phyloP scores from a whole-genome alignment of 2,888 invertebrate genomes.

The Nymphalis c-album region DNA sequence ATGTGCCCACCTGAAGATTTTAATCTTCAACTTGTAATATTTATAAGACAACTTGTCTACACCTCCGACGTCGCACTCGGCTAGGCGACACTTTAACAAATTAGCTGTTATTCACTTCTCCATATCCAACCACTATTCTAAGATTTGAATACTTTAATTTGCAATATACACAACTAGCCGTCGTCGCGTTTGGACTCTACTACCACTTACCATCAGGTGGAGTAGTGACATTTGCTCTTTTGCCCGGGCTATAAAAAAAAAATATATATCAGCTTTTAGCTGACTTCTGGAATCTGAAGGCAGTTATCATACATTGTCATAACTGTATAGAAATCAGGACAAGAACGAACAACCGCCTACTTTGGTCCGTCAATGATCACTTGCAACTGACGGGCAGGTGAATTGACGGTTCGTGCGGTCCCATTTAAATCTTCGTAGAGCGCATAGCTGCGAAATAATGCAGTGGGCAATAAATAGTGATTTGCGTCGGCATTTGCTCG shows the following conservation, averaged over 20 bases:
- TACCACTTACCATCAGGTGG: no score
- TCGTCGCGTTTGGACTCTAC: no score
- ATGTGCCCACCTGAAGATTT: slow-evolving; percentile 21
- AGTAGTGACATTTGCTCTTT: no score
- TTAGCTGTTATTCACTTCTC: neutral
- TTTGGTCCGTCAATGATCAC: slow-evolving; percentile 41
- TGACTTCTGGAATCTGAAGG: slow-evolving; percentile 14
- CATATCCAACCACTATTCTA: neutral
- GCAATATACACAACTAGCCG: no score
- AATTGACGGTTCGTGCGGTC: slow-evolving; percentile 36
- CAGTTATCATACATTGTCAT: slow-evolving; percentile 30
- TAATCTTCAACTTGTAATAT: slow-evolving; percentile 32
- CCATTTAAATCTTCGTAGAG: slow-evolving; percentile 33
- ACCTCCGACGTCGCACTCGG: slow-evolving; percentile 16
- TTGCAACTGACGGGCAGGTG: slow-evolving; percentile 40
- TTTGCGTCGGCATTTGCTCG: slow-evolving; percentile 55
- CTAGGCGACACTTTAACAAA: slow-evolving; percentile 21
- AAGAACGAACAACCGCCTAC: slow-evolving; percentile 17
- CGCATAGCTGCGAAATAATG: slow-evolving; percentile 57
- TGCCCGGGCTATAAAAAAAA: no score
- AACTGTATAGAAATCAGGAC: slow-evolving; percentile 27
- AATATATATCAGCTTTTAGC: neutral
- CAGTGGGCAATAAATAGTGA: slow-evolving; percentile 66
- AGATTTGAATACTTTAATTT: slow-evolving; percentile 2
- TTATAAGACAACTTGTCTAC: slow-evolving; percentile 30